Percentiles rank a stretch among this genome's conserved stretches.
Evolutionary conservation across 1,140 invertebrate species (phyloP).

Genomic region (Chrysomallon squamiferum): DNA sequence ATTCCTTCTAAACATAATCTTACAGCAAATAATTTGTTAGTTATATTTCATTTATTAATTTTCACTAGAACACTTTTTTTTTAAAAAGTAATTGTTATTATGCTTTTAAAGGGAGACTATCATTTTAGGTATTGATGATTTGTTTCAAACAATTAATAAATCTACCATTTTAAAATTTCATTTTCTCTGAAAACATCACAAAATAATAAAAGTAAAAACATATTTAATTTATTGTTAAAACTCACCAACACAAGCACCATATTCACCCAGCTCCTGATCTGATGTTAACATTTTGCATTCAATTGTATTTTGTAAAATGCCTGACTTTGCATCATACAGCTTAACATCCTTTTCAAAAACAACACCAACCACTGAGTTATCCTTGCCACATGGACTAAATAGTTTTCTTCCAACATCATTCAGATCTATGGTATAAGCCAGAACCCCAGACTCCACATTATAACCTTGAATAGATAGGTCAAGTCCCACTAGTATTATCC

Average conservation of each 20-base stretch:
- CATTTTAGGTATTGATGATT: too few relatives aligned
- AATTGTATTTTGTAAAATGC: neutral
- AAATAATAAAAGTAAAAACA: too few relatives aligned
- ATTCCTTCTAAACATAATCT: too few relatives aligned
- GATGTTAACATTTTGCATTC: neutral
- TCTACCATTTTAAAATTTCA: too few relatives aligned
- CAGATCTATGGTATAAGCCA: slow-evolving; percentile 6
- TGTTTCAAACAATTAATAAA: too few relatives aligned
- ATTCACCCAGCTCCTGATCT: neutral
- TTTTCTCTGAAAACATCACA: too few relatives aligned
- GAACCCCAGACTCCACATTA: slow-evolving; percentile 7
- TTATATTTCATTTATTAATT: too few relatives aligned
- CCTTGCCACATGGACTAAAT: slow-evolving; percentile 16
- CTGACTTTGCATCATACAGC: slow-evolving; percentile 7
- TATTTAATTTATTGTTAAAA: too few relatives aligned
- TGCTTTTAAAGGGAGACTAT: too few relatives aligned
- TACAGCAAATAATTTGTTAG: too few relatives aligned
- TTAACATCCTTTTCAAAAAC: slow-evolving; percentile 3
- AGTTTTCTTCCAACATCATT: neutral
- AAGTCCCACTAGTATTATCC: slow-evolving; percentile 18
- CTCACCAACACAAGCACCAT: neutral
- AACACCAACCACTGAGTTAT: slow-evolving; percentile 17
- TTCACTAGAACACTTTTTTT: too few relatives aligned
- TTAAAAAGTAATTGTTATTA: too few relatives aligned
- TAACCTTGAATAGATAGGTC: slow-evolving; percentile 9